Evolutionary conservation across 2,797 vertebrate species (phyloP), one percentile per base, ranked within the genome.

Genomic region (Takifugu rubripes): DNA sequence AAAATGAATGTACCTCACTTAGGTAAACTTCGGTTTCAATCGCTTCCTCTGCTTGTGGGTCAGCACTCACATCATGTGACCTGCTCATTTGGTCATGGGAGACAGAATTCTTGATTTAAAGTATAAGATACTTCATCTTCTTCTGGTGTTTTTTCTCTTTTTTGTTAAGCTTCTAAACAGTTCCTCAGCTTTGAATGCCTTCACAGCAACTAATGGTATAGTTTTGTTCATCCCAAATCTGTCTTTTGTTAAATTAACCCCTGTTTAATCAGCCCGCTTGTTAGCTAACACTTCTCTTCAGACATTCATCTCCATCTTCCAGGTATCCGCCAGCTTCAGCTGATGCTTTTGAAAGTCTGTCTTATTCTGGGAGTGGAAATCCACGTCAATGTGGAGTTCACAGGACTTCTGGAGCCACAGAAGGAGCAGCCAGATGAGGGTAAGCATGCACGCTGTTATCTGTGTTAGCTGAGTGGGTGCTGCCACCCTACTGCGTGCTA

Each of bases 311-410:
- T 40, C 11, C 5, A 12, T 40, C 36, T 71, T 72, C 1, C 85
- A 99, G 97, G 97, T 92, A 99, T 99, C 87, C 93, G 96, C 47
- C 96, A 99, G 75, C 93, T 99, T 43, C 97, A 99, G 49, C 93
- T 99, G 61, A 98, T 99, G 87, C 89, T 99, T 3, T 91, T 98
- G 77, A 99, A 99, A 87, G 92, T 99, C 60, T 89, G 93, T 36
- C 89, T 99, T 54, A 90, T 99, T 54, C 61, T 99, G 51, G 97
- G 95, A 14, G 93, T 99, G 16, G 95, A 99, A 85, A 90, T 99
- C 58, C 95, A 99, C 0, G 94, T 98, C 81, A 97, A 95, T 1
- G 89, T 96, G 21, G 97, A 98, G 79, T 99, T 99, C 0, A 75
- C 92, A 53, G 93, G 93, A 70, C 90, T 99, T 44, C 24, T 94